Conservation (phyloP, 2,797 vertebrate species). For the Chloroceryle inda region DNA sequence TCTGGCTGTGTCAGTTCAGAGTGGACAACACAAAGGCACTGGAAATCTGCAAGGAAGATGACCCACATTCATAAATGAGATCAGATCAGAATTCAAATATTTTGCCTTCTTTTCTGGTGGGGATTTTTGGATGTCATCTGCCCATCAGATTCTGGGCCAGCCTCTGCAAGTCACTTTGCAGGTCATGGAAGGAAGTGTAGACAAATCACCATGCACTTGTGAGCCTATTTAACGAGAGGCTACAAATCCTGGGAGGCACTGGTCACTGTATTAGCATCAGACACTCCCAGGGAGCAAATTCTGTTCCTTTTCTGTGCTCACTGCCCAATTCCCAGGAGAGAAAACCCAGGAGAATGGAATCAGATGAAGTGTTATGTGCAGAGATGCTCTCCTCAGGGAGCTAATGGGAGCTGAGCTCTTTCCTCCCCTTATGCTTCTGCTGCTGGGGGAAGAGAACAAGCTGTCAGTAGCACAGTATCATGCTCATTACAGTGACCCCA, state of each 20-base stretch:
- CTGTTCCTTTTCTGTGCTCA: not conserved
- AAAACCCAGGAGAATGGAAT: not conserved
- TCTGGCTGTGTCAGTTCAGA: not conserved
- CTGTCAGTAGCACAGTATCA: not conserved
- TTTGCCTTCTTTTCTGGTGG: not conserved
- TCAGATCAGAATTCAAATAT: not conserved
- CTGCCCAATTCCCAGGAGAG: not conserved
- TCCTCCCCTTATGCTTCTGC: not conserved
- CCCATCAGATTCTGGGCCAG: not conserved
- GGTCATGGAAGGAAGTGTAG: not conserved
- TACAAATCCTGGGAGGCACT: not conserved
- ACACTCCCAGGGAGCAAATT: not conserved
- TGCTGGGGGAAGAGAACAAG: not conserved
- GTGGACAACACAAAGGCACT: not conserved
- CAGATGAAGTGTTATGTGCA: not conserved
- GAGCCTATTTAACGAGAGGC: not conserved
- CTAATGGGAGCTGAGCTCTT: not conserved
- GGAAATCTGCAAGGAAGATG: not conserved
- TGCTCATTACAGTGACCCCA: accelerated
- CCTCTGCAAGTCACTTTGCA: not conserved
- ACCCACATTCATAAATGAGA: accelerated
- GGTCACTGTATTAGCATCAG: not conserved
- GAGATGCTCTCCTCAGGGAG: not conserved
- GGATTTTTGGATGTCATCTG: not conserved
- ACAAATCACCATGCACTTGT: not conserved